Percentiles rank a stretch among this genome's conserved stretches.
Evolutionary conservation across 2,888 invertebrate species (phyloP).

Genomic region (Crematogaster levior): DNA sequence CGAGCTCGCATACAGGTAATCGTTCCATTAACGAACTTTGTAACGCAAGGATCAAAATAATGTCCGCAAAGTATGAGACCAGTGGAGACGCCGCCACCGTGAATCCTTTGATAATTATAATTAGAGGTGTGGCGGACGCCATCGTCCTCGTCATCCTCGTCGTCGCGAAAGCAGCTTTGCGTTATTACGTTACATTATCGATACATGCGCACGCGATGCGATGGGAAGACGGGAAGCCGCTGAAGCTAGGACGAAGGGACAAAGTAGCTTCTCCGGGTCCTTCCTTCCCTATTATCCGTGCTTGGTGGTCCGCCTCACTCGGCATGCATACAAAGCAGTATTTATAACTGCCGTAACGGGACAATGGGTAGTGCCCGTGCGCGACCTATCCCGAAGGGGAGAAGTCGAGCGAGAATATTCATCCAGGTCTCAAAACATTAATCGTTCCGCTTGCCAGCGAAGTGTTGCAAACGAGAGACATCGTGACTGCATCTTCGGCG

Average conservation of each 20-base stretch:
- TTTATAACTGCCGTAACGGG: conserved; percentile 73
- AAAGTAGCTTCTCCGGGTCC: conserved; percentile 76
- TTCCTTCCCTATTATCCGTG: conserved; percentile 79
- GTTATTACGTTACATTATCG: conserved; percentile 47
- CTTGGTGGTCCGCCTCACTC: conserved; percentile 75
- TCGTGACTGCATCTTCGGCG: background rate
- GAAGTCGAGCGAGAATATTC: conserved; percentile 74
- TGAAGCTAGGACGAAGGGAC: conserved; percentile 61
- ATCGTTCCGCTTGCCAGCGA: conserved; percentile 61
- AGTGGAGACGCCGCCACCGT: background rate
- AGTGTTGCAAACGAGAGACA: background rate
- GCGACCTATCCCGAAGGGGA: conserved; percentile 52
- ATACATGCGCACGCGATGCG: conserved; percentile 37
- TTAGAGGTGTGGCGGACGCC: conserved; percentile 31
- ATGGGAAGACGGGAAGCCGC: conserved; percentile 41
- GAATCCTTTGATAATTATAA: conserved; percentile 56
- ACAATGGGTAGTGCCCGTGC: conserved; percentile 28
- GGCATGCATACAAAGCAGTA: conserved; percentile 81
- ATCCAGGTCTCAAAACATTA: conserved; percentile 69
- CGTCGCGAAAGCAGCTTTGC: conserved; percentile 31
- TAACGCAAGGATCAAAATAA: conserved; percentile 51
- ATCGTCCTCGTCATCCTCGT: background rate
- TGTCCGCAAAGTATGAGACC: conserved; percentile 24
- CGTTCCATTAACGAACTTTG: conserved; percentile 39
- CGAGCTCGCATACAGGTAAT: conserved; percentile 18